A percentile compares a stretch with the other conserved stretches of the same genome.
Conservation (phyloP, 2,113 vertebrate species). For the Tenrec ecaudatus region DNA sequence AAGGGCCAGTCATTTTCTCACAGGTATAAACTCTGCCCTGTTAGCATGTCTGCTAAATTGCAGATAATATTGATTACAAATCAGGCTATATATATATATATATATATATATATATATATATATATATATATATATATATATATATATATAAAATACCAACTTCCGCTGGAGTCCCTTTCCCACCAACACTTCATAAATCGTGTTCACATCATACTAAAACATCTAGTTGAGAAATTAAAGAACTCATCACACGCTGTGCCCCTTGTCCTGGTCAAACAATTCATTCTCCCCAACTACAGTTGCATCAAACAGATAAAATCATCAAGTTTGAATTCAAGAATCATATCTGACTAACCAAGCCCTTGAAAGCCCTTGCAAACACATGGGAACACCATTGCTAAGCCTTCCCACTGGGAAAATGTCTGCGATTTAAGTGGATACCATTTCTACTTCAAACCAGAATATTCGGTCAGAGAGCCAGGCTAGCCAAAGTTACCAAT, state of each 20-base stretch:
- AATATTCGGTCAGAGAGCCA: conserved; percentile 32
- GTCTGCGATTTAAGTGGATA: background rate
- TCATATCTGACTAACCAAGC: background rate
- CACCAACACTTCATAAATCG: background rate
- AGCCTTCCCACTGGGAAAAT: background rate
- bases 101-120: background rate
- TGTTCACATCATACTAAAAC: conserved; percentile 3
- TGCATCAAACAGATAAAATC: background rate
- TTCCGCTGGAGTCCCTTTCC: conserved; percentile 49
- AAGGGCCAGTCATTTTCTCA: background rate
- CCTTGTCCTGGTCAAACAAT: background rate
- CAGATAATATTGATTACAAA: background rate
- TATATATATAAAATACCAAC: background rate
- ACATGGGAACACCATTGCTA: background rate
- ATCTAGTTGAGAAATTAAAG: background rate
- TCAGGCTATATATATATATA: background rate
- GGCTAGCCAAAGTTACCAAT: conserved; percentile 33
- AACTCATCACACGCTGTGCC: background rate
- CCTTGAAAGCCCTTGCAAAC: background rate
- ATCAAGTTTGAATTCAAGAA: conserved; percentile 9
- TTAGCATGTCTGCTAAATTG: conserved; percentile 40
- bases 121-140: background rate
- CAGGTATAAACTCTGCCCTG: background rate
- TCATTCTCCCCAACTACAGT: background rate
- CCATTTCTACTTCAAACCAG: conserved; percentile 43